Conservation (phyloP, 2,113 vertebrate species). For the Rissa tridactyla region DNA sequence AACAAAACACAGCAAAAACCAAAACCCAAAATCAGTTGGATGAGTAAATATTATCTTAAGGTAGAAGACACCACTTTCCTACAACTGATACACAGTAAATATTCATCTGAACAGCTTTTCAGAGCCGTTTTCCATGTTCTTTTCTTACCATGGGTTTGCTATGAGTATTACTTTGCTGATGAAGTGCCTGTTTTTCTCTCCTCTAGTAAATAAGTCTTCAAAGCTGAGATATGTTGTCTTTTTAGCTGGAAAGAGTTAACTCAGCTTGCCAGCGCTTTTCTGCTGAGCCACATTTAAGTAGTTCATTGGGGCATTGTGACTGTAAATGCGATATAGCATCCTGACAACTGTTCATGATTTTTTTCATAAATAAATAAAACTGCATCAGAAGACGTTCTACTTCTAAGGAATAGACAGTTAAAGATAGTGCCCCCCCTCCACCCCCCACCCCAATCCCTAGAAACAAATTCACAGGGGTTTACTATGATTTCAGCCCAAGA, state of each 20-base stretch:
- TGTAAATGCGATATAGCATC: constrained; percentile 62
- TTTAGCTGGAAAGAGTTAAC: constrained; percentile 56
- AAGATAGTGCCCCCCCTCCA: background rate
- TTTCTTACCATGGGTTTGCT: background rate
- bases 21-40: constrained; percentile 29
- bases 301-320: constrained; percentile 57
- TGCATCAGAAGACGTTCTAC: constrained; percentile 39
- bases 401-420: constrained; percentile 64
- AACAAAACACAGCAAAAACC: constrained; percentile 23
- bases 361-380: constrained; percentile 73
- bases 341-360: constrained; percentile 53
- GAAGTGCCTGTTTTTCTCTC: background rate
- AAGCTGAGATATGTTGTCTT: background rate
- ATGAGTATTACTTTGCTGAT: background rate
- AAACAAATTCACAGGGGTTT: background rate
- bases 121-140: background rate
- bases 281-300: constrained; percentile 52
- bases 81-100: constrained; percentile 6
- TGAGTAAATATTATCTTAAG: constrained; percentile 57
- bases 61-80: constrained; percentile 29
- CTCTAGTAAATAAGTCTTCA: background rate
- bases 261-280: background rate
- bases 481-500: constrained; percentile 22
- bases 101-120: constrained; percentile 13
- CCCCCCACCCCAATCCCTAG: background rate